Conservation (phyloP, 2,888 invertebrate species). For the Hirtodrosophila histrioides region DNA sequence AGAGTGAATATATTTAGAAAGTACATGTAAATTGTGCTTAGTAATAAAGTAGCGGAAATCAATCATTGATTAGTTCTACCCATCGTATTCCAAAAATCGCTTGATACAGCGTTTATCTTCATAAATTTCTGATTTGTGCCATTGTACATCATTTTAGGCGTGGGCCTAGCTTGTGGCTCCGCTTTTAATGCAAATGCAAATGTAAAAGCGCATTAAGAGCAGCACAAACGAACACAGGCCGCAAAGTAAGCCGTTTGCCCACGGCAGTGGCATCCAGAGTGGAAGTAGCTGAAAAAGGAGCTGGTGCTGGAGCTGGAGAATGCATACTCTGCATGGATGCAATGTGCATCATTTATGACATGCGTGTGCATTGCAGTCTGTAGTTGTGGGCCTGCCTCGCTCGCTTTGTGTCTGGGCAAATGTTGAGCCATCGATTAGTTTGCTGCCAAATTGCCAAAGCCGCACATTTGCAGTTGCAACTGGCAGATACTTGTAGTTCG, state of each 20-base stretch:
- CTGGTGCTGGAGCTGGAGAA: slow-evolving; percentile 6
- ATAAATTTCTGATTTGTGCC: background rate
- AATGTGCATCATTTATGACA: slow-evolving; percentile 77
- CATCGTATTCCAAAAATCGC: too few species aligned
- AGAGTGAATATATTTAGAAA: too few species aligned
- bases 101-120: too few species aligned
- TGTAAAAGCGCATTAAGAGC: slow-evolving; percentile 71
- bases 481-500: slow-evolving; percentile 8
- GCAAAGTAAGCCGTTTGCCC: slow-evolving; percentile 60
- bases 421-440: slow-evolving; percentile 78
- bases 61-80: too few species aligned
- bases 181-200: slow-evolving; percentile 77
- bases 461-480: slow-evolving; percentile 57
- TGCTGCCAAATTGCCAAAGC: slow-evolving; percentile 72
- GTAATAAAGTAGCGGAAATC: too few species aligned
- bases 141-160: slow-evolving; percentile 54
- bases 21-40: too few species aligned
- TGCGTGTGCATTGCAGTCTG: slow-evolving; percentile 32
- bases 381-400: slow-evolving; percentile 32
- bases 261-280: slow-evolving; percentile 5
- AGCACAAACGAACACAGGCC: slow-evolving; percentile 59
- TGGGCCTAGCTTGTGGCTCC: slow-evolving; percentile 40
- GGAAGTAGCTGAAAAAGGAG: slow-evolving; percentile 8
- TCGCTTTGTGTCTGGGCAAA: slow-evolving; percentile 77
- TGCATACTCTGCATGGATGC: slow-evolving; percentile 48